Evolutionary conservation across 2,888 invertebrate genomes (phyloP).

Genomic region (Epiblema foenella): DNA sequence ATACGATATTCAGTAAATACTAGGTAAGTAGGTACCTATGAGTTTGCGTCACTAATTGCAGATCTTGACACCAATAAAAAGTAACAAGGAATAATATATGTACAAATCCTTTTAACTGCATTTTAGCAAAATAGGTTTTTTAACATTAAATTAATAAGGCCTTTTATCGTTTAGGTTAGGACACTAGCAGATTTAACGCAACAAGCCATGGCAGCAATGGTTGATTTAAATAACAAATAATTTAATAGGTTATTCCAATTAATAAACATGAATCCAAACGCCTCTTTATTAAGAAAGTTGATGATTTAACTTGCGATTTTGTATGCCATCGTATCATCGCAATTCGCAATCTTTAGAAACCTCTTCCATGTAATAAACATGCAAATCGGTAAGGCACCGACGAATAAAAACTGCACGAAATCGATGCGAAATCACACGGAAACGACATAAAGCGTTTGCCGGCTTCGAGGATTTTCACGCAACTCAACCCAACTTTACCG

Average conservation of each 20-base stretch:
- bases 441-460: slow-evolving; percentile 19
- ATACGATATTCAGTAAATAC: too few species aligned
- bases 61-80: not conserved
- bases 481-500: slow-evolving; percentile 11
- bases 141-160: too few species aligned
- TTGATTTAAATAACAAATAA: not conserved
- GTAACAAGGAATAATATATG: slow-evolving; percentile 15
- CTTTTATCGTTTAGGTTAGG: not conserved
- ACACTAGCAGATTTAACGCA: not conserved
- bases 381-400: slow-evolving; percentile 22
- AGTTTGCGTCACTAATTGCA: slow-evolving; percentile 8
- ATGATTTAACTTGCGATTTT: not conserved
- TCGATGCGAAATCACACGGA: slow-evolving; percentile 30
- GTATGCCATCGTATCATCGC: too few species aligned
- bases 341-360: slow-evolving; percentile 30
- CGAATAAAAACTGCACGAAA: slow-evolving; percentile 31
- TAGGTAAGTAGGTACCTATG: too few species aligned
- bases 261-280: not conserved
- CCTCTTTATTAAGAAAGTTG: not conserved
- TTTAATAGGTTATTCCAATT: not conserved
- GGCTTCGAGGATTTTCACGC: slow-evolving; percentile 18
- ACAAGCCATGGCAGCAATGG: not conserved
- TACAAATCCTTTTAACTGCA: too few species aligned
- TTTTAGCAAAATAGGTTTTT: too few species aligned
- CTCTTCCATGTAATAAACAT: slow-evolving; percentile 37